These are phyloP conservation scores for Charaxes varanes DNA, from an alignment of 1,140 invertebrate species.

Conservation along the genomic window DNA sequence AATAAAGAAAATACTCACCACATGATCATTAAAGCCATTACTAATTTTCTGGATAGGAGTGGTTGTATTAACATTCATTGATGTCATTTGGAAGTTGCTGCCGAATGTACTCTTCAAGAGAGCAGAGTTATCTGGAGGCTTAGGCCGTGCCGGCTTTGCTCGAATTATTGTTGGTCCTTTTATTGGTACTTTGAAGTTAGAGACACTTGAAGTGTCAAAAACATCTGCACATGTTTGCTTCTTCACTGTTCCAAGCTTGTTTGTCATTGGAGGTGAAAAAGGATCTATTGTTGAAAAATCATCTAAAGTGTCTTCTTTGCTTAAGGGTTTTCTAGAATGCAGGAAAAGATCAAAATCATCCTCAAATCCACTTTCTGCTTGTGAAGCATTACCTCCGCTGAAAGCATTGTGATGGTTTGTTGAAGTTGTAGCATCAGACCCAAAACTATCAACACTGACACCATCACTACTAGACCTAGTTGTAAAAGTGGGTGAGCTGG, in stretches of 20 bases:
- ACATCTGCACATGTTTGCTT: conserved; percentile 43
- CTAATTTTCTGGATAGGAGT: conserved; percentile 56
- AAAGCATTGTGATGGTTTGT: conserved; percentile 71
- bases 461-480: conserved; percentile 83
- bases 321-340: conserved; percentile 60
- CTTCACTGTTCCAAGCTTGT: conserved; percentile 43
- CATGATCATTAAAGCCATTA: conserved; percentile 42
- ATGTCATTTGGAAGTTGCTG: conserved; percentile 39
- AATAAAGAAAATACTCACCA: conserved; percentile 41
- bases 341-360: conserved; percentile 82
- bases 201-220: conserved; percentile 52
- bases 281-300: conserved; percentile 60
- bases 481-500: conserved; percentile 82
- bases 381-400: conserved; percentile 80
- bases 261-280: conserved; percentile 55
- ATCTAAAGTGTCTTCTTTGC: conserved; percentile 71
- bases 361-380: conserved; percentile 84
- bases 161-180: conserved; percentile 82
- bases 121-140: conserved; percentile 75
- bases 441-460: conserved; percentile 83
- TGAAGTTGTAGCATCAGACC: conserved; percentile 80
- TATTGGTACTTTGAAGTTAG: conserved; percentile 44
- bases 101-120: conserved; percentile 53
- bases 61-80: conserved; percentile 63
- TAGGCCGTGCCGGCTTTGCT: conserved; percentile 84